phyloP scores from a whole-genome alignment of 2,888 invertebrate species.

The Drosophila recens region DNA sequence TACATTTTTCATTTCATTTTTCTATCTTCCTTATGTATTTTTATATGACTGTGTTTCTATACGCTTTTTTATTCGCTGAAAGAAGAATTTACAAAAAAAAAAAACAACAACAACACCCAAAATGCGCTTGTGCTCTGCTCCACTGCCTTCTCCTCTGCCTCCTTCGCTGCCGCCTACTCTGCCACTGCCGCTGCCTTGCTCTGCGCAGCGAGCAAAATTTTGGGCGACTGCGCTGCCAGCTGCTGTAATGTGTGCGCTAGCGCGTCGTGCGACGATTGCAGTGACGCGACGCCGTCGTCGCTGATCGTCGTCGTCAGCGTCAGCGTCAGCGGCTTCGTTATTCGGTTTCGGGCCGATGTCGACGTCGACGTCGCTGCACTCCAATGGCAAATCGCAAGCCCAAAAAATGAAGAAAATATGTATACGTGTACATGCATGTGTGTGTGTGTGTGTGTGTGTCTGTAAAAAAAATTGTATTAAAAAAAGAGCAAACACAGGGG shows the following conservation, averaged over 20 bases:
- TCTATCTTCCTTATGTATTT: background rate
- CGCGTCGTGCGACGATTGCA: too few relatives aligned
- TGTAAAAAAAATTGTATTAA: conserved; percentile 52
- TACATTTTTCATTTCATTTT: background rate
- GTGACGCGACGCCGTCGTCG: conserved; percentile 30
- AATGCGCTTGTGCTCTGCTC: background rate
- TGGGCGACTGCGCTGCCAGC: conserved; percentile 54
- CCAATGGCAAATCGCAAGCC: conserved; percentile 66
- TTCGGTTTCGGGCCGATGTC: conserved; percentile 33
- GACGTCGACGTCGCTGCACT: conserved; percentile 54
- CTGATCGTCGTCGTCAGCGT: conserved; percentile 44
- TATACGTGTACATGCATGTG: conserved; percentile 14
- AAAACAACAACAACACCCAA: too few relatives aligned
- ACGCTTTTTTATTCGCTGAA: background rate
- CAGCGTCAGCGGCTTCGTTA: conserved; percentile 35
- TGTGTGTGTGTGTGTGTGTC: conserved; percentile 27
- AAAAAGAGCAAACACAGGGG: conserved; percentile 55
- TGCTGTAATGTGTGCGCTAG: conserved; percentile 50
- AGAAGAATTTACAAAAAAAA: background rate
- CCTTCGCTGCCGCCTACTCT: background rate
- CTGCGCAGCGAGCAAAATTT: conserved; percentile 36
- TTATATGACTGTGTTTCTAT: background rate
- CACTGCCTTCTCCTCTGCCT: background rate
- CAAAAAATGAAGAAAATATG: conserved; percentile 60
- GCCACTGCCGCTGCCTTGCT: conserved; percentile 6